phyloP scores from a whole-genome alignment of 2,888 invertebrate genomes.

The Hypolimnas misippus region DNA sequence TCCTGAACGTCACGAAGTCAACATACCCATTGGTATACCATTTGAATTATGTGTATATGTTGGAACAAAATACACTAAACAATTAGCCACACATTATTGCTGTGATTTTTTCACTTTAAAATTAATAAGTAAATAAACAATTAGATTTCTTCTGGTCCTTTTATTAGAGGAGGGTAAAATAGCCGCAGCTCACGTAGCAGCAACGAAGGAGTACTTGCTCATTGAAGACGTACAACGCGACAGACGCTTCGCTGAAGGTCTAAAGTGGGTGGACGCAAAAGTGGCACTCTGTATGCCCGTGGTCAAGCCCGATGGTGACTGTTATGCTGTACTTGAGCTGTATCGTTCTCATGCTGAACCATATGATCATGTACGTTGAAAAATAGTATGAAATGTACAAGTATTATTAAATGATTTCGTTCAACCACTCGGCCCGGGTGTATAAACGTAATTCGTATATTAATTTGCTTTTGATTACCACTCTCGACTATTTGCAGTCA shows the following conservation, averaged over 20 bases:
- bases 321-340: constrained; percentile 84
- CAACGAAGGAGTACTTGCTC: constrained; percentile 80
- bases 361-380: constrained; percentile 64
- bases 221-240: constrained; percentile 83
- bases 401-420: too few relatives aligned
- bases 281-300: constrained; percentile 85
- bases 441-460: too few relatives aligned
- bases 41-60: too few relatives aligned
- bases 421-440: too few relatives aligned
- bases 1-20: constrained; percentile 80
- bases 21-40: constrained; percentile 78
- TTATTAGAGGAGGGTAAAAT: constrained; percentile 80
- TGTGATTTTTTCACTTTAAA: too few relatives aligned
- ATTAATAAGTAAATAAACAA: too few relatives aligned
- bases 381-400: too few relatives aligned
- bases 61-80: too few relatives aligned
- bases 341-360: constrained; percentile 69
- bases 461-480: too few relatives aligned
- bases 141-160: too few relatives aligned
- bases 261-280: constrained; percentile 83
- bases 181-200: constrained; percentile 84
- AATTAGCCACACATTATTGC: too few relatives aligned
- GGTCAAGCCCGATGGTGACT: constrained; percentile 83
- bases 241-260: constrained; percentile 82
- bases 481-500: too few relatives aligned